Evolutionary conservation across 2,888 invertebrate species (phyloP).

Genomic region (Idaea dimidiata): DNA sequence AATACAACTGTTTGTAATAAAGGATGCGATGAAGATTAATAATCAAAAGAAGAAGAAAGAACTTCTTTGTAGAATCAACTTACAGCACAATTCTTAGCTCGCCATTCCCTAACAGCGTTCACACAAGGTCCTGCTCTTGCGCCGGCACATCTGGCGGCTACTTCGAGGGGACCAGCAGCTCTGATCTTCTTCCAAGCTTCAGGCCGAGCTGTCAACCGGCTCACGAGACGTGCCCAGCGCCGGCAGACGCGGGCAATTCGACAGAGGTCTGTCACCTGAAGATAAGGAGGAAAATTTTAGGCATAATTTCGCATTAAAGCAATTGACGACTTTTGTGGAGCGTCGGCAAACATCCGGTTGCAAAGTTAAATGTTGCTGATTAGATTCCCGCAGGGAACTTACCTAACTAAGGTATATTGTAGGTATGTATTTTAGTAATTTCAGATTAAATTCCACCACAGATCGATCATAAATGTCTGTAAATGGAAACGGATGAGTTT

Average conservation of each 20-base stretch:
- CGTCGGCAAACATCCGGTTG: no score
- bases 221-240: conserved; percentile 65
- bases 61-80: conserved; percentile 24
- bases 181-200: conserved; percentile 65
- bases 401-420: no score
- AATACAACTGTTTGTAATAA: no score
- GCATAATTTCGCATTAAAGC: background rate
- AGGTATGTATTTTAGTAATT: no score
- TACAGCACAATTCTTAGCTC: conserved; percentile 64
- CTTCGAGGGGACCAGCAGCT: conserved; percentile 65
- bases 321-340: no score
- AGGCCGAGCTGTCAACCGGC: conserved; percentile 59
- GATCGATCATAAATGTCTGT: no score
- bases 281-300: background rate
- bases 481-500: no score
- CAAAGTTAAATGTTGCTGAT: no score
- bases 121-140: conserved; percentile 69
- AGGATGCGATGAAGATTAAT: no score
- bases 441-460: no score
- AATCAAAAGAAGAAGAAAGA: no score
- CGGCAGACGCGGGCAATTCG: conserved; percentile 73
- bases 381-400: no score
- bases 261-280: conserved; percentile 78
- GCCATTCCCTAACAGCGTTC: conserved; percentile 67
- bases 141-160: conserved; percentile 66